Evolutionary conservation across 2,888 invertebrate species (phyloP).

Genomic region (Coenonympha glycerion): DNA sequence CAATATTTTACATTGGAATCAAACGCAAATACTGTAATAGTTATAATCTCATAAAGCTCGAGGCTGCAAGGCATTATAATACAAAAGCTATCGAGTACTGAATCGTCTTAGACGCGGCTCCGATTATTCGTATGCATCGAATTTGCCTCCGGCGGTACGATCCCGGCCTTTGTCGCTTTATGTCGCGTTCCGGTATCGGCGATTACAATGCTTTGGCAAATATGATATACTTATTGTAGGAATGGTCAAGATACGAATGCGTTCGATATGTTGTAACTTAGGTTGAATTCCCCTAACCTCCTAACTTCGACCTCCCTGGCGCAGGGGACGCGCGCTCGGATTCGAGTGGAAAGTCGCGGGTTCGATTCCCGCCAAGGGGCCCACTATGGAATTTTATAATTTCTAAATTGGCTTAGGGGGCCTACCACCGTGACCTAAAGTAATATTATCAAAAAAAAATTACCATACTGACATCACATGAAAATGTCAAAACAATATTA

Average conservation of each 20-base stretch:
- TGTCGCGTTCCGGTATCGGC: constrained; percentile 17
- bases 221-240: constrained; percentile 3
- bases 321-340: too few relatives aligned
- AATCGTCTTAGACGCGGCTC: constrained; percentile 52
- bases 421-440: too few relatives aligned
- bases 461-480: too few relatives aligned
- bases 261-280: neutral
- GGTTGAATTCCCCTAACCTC: too few relatives aligned
- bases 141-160: constrained; percentile 30
- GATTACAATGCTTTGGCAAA: constrained; percentile 14
- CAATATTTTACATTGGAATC: constrained; percentile 9
- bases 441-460: too few relatives aligned
- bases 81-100: constrained; percentile 56
- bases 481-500: too few relatives aligned
- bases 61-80: constrained; percentile 38
- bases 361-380: too few relatives aligned
- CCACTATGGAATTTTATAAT: too few relatives aligned
- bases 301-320: too few relatives aligned
- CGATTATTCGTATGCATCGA: constrained; percentile 52
- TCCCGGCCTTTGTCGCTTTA: constrained; percentile 25
- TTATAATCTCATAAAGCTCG: constrained; percentile 18
- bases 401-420: too few relatives aligned
- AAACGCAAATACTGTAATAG: constrained; percentile 11
- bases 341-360: too few relatives aligned
- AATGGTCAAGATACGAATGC: neutral